Conservation (phyloP, 2,113 vertebrate genomes). For the Tenebrosternarchus preto region DNA sequence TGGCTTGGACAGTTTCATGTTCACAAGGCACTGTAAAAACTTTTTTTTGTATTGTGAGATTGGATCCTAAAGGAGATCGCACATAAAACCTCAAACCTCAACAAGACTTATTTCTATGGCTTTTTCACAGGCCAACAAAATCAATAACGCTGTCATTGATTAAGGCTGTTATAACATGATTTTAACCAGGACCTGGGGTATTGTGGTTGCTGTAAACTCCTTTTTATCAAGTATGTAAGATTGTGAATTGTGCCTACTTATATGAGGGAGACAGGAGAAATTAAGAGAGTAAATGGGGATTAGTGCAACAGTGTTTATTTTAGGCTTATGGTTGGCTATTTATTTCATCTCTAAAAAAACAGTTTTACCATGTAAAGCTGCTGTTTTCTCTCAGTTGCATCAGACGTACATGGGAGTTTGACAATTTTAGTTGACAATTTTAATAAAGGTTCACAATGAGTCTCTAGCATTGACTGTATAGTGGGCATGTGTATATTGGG, state of each 20-base stretch:
- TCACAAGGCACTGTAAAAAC: not conserved
- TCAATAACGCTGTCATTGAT: not conserved
- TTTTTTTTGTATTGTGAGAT: not conserved
- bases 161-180: not conserved
- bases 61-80: not conserved
- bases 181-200: not conserved
- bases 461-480: not conserved
- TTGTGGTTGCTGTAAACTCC: constrained; percentile 41
- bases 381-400: not conserved
- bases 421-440: not conserved
- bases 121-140: not conserved
- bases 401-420: too few relatives aligned
- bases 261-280: not conserved
- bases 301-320: not conserved
- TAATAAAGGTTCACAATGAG: not conserved
- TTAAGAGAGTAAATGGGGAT: not conserved
- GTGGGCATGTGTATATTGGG: not conserved
- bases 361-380: constrained; percentile 24
- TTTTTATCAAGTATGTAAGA: constrained; percentile 38
- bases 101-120: not conserved
- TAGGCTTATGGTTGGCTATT: not conserved
- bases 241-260: not conserved
- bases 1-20: not conserved
- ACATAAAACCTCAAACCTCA: not conserved
- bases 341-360: not conserved